A percentile compares a stretch with the other conserved stretches of the same genome.
These are phyloP conservation scores for Glaucidium brasilianum DNA, from an alignment of 2,113 vertebrate species.

Conservation along the genomic window DNA sequence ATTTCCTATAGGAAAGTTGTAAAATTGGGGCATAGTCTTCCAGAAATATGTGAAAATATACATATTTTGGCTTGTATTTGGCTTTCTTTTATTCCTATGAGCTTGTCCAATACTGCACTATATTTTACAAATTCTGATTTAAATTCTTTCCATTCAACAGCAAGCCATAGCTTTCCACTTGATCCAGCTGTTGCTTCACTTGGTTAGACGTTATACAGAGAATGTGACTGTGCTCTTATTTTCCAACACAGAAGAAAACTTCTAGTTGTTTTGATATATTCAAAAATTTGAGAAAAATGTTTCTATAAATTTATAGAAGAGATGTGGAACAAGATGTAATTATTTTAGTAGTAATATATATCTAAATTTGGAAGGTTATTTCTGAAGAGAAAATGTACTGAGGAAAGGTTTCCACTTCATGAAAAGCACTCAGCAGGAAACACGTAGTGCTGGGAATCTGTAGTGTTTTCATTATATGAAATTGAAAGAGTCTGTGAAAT, in stretches of 20 bases:
- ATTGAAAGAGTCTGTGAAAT: background rate
- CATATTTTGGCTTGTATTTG: conserved; percentile 23
- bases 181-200: conserved; percentile 10
- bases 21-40: background rate
- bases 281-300: background rate
- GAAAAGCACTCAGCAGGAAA: background rate
- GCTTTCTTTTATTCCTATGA: background rate
- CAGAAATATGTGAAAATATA: conserved; percentile 1
- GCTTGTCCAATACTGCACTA: background rate
- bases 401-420: background rate
- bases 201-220: background rate
- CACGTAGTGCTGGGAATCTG: background rate
- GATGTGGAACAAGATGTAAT: background rate
- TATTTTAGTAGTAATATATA: background rate
- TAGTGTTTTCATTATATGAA: background rate
- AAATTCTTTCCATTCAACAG: conserved; percentile 44
- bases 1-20: background rate
- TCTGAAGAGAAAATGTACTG: background rate
- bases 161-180: background rate
- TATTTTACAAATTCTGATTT: conserved; percentile 39
- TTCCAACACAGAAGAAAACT: conserved; percentile 13
- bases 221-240: background rate
- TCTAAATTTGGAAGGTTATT: background rate
- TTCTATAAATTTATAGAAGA: background rate
- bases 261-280: background rate